Evolutionary conservation across 2,113 vertebrate genomes (phyloP).

Genomic region (Pelobates fuscus): DNA sequence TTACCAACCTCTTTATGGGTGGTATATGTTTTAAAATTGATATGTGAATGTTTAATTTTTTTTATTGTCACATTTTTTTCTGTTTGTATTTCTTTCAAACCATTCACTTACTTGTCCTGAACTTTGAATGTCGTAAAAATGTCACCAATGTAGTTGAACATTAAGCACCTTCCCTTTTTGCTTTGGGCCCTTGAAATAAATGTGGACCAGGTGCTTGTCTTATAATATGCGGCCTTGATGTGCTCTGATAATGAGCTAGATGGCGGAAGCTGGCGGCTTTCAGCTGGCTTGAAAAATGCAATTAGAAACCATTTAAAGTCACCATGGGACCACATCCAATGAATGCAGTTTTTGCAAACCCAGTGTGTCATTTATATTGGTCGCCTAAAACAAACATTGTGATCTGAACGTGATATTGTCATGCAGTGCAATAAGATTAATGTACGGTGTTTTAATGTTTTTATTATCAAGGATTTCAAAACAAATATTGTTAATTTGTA

Average conservation of each 20-base stretch:
- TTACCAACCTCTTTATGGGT: constrained; percentile 73
- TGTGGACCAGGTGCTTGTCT: constrained; percentile 80
- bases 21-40: constrained; percentile 78
- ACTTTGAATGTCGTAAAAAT: constrained; percentile 88
- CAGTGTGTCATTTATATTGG: constrained; percentile 46
- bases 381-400: too few relatives aligned
- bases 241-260: constrained; percentile 78
- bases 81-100: constrained; percentile 78
- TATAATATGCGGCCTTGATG: constrained; percentile 80
- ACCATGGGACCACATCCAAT: constrained; percentile 69
- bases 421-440: too few relatives aligned
- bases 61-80: constrained; percentile 78
- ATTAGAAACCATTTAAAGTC: constrained; percentile 76
- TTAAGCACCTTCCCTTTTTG: constrained; percentile 87
- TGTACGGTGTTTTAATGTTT: too few relatives aligned
- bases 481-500: too few relatives aligned
- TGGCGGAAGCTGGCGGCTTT: constrained; percentile 77
- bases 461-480: too few relatives aligned
- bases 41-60: constrained; percentile 81
- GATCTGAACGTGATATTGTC: too few relatives aligned
- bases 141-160: constrained; percentile 93
- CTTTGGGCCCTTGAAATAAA: constrained; percentile 82
- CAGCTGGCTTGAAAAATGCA: constrained; percentile 78
- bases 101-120: constrained; percentile 80
- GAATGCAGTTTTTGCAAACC: constrained; percentile 64